Percentiles rank a stretch among this genome's conserved stretches.
Evolutionary conservation across 1,140 invertebrate species (phyloP).

Genomic region (Hyles euphorbiae): DNA sequence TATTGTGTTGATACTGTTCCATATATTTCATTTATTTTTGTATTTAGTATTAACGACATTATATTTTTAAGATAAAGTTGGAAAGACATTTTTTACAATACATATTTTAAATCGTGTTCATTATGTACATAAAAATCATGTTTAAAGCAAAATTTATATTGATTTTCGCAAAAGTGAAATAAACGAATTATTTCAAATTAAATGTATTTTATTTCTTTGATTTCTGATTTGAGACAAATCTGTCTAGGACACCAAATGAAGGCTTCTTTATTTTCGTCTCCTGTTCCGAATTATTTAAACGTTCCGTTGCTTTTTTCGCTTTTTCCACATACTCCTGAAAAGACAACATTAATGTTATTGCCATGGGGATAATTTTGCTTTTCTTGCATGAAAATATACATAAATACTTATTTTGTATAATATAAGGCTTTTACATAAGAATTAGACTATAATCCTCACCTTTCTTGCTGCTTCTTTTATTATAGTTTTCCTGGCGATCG

Average conservation of each 20-base stretch:
- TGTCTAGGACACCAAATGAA: constrained; percentile 79
- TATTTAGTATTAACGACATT: constrained; percentile 2
- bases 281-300: constrained; percentile 37
- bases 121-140: constrained; percentile 28
- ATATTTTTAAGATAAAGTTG: constrained; percentile 22
- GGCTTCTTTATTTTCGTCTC: constrained; percentile 45
- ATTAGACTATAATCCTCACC: constrained; percentile 44
- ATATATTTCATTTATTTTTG: too few species aligned
- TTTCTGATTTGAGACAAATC: constrained; percentile 76
- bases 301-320: constrained; percentile 49
- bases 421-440: constrained; percentile 1
- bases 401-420: too few species aligned
- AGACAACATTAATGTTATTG: constrained; percentile 9
- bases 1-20: too few species aligned
- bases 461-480: constrained; percentile 81
- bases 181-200: constrained; percentile 29
- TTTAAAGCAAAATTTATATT: constrained; percentile 36
- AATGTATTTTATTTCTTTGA: constrained; percentile 53
- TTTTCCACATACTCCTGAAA: constrained; percentile 79
- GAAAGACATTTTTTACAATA: constrained; percentile 39
- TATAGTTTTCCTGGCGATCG: constrained; percentile 87
- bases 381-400: too few species aligned
- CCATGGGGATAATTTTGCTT: too few species aligned
- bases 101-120: constrained; percentile 6
- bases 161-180: constrained; percentile 24